These are phyloP conservation scores for Spheniscus mendiculus DNA, from an alignment of 2,113 vertebrate species.

Conservation along the genomic window DNA sequence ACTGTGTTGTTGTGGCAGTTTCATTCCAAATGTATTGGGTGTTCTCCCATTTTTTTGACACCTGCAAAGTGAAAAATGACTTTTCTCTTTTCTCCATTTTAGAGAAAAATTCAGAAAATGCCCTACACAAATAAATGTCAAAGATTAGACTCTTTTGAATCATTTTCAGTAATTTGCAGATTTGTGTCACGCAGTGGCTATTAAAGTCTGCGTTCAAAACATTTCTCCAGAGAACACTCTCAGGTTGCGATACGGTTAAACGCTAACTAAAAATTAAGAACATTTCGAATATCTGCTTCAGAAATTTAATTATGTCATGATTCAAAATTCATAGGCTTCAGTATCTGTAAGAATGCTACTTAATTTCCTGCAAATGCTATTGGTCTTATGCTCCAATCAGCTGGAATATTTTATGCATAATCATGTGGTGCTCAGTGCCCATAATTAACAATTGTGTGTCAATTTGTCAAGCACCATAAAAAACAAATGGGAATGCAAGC, in stretches of 20 bases:
- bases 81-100: neutral
- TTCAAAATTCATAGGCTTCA: slow-evolving; percentile 56
- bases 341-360: slow-evolving; percentile 63
- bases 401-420: slow-evolving; percentile 65
- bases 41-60: neutral
- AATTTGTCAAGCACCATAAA: slow-evolving; percentile 59
- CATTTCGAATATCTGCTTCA: slow-evolving; percentile 49
- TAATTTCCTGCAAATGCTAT: slow-evolving; percentile 57
- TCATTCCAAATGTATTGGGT: neutral
- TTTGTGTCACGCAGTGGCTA: neutral
- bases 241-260: neutral
- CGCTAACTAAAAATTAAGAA: slow-evolving; percentile 51
- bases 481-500: slow-evolving; percentile 47
- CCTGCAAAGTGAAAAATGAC: neutral
- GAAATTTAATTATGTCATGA: slow-evolving; percentile 64
- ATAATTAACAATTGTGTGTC: slow-evolving; percentile 70
- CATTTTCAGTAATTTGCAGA: neutral
- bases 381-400: slow-evolving; percentile 60
- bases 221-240: neutral
- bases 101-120: neutral
- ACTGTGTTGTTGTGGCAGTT: neutral
- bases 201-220: neutral
- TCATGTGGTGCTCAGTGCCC: slow-evolving; percentile 53
- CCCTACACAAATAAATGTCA: neutral
- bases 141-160: neutral